Percentiles rank a stretch among this genome's conserved stretches.
phyloP scores from a whole-genome alignment of 2,888 invertebrate genomes.

The Lasius platythorax region DNA sequence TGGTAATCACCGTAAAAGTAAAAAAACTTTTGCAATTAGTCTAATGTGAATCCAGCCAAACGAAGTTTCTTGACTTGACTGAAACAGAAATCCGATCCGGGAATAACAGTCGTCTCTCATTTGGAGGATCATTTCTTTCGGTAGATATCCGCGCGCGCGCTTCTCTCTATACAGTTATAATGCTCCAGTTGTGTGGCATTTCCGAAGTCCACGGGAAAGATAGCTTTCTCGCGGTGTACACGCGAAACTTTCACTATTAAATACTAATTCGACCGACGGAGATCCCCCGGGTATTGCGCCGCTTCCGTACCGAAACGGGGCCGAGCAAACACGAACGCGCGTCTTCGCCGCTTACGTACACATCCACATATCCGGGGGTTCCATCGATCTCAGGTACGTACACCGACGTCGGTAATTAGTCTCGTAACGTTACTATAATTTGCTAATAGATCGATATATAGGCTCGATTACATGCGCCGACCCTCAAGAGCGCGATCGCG shows the following conservation, averaged over 20 bases:
- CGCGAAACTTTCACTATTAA: constrained; percentile 80
- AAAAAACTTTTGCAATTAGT: constrained; percentile 59
- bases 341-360: constrained; percentile 31
- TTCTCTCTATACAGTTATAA: constrained; percentile 30
- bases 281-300: constrained; percentile 64
- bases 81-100: constrained; percentile 51
- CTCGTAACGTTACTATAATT: constrained; percentile 76
- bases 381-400: constrained; percentile 75
- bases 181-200: constrained; percentile 34
- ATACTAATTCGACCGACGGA: constrained; percentile 78
- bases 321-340: constrained; percentile 58
- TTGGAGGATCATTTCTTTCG: constrained; percentile 69
- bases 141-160: constrained; percentile 53
- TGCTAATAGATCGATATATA: constrained; percentile 76
- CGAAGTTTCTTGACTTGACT: constrained; percentile 55
- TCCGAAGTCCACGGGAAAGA: constrained; percentile 62
- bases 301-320: constrained; percentile 61
- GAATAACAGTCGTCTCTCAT: constrained; percentile 64
- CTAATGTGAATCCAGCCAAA: constrained; percentile 52
- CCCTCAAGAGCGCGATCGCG: constrained; percentile 14
- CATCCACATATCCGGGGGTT: constrained; percentile 65
- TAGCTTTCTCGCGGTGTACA: constrained; percentile 57
- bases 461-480: constrained; percentile 32
- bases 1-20: constrained; percentile 16
- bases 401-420: constrained; percentile 76